Percentiles rank a stretch among this genome's conserved stretches.
phyloP scores from a whole-genome alignment of 2,797 vertebrate species.

The Amphiprion clarkii region DNA sequence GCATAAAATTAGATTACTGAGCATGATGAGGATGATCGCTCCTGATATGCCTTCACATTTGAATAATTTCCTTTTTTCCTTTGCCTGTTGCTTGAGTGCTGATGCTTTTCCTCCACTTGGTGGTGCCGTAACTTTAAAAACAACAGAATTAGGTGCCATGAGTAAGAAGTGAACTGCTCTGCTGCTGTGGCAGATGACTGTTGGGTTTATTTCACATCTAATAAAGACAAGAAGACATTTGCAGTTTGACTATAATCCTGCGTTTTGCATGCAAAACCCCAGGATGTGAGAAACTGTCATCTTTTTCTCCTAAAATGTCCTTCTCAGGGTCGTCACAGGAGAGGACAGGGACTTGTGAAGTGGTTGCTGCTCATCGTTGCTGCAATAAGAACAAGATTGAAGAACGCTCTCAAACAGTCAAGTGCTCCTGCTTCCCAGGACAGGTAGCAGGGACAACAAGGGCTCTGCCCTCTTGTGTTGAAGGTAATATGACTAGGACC shows the following conservation, averaged over 20 bases:
- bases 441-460: slow-evolving; percentile 96
- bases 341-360: slow-evolving; percentile 94
- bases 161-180: background rate
- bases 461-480: slow-evolving; percentile 94
- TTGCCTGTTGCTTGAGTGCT: background rate
- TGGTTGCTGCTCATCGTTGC: slow-evolving; percentile 94
- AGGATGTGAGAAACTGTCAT: background rate
- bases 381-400: slow-evolving; percentile 98
- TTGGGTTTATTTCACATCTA: background rate
- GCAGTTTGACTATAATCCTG: background rate
- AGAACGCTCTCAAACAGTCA: slow-evolving; percentile 95
- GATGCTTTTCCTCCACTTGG: slow-evolving; percentile 65
- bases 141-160: background rate
- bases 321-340: slow-evolving; percentile 87
- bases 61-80: background rate
- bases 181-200: background rate
- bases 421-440: slow-evolving; percentile 96
- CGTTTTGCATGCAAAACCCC: slow-evolving; percentile 19
- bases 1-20: background rate
- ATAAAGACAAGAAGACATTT: slow-evolving; percentile 8
- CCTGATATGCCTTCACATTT: slow-evolving; percentile 2
- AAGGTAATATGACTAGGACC: slow-evolving; percentile 82
- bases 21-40: slow-evolving; percentile 1
- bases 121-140: slow-evolving; percentile 70
- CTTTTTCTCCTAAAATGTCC: slow-evolving; percentile 36